Base-by-base conservation (phyloP, 2,888 invertebrate species). In the Marasmarcha lunaedactyla region DNA sequence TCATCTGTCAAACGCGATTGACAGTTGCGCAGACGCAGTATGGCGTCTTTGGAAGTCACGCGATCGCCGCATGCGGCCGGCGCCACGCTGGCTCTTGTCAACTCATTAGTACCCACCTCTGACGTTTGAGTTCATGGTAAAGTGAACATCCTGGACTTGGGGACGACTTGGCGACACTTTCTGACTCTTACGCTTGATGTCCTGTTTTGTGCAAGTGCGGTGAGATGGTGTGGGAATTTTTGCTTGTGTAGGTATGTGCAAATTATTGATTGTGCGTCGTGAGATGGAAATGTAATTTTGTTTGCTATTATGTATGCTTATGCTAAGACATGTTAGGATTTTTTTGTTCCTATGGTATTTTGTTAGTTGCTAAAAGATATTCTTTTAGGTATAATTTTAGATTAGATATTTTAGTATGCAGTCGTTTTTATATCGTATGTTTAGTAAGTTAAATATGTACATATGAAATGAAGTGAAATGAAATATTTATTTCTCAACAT, bases 121-220 rank as follows among this genome's bases (percentile, higher is more conserved):
- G 49, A 47, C 47, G 51, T 51, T 59, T 67, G 64, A 63, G 45
- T 63, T 62, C 63, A 76, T 63, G 77, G 71, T 70, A 55, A 76
- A 63, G 47, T 64, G 67, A 59, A 61, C 67, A 71, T 73, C 76
- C 77, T 72, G 68, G 73, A 72, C 72, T 68, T 69, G 9, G 14
- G 34, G 13, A 50, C 46, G 42, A 36, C 44, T 60, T 65, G 63
- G 65, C 64, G 67, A 62, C 59, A 52, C 51, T 51, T 55, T 40
- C 20, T 44, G 44, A 48, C 51, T 54, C 62, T 63, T 54, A 59
- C 66, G 66, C 52, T 53, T 48, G 50, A 48, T 37, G 45, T 50
- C 50, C 42, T 52, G 46, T 50, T 51, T 54, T 57, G 55, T 54
- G 56, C 39, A 49, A 52, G 47, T 42, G 43, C 34, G 35, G 36